phyloP scores from a whole-genome alignment of 2,113 vertebrate species.

The Dendropsophus ebraccatus region DNA sequence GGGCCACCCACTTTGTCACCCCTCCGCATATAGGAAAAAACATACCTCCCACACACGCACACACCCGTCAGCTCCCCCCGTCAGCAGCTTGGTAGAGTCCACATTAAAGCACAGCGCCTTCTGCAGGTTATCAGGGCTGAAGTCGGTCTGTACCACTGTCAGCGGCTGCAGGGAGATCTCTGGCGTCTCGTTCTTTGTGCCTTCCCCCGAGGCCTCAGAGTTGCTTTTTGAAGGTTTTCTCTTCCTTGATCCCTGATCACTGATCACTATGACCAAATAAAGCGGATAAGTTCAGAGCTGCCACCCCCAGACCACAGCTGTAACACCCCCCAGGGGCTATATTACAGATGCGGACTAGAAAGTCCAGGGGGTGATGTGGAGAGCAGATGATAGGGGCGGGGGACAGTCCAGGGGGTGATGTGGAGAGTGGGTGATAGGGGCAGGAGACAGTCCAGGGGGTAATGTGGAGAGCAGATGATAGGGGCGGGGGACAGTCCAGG shows the following conservation, averaged over 20 bases:
- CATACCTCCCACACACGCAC: conserved; percentile 90
- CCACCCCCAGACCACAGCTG: too few species aligned
- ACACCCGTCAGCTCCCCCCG: conserved; percentile 86
- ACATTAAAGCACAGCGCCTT: conserved; percentile 87
- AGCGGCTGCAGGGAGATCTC: conserved; percentile 76
- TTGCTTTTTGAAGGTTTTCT: conserved; percentile 55
- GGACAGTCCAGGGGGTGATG: too few species aligned
- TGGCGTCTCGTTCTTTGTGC: conserved; percentile 68
- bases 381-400: too few species aligned
- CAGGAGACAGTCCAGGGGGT: too few species aligned
- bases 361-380: too few species aligned
- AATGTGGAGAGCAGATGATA: too few species aligned
- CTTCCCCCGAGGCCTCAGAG: conserved; percentile 51
- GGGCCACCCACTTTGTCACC: too few species aligned
- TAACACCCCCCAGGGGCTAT: too few species aligned
- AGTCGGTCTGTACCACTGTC: conserved; percentile 82
- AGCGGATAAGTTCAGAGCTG: not conserved
- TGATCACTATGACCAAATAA: conserved; percentile 59
- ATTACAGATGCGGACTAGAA: too few species aligned
- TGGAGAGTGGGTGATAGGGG: too few species aligned
- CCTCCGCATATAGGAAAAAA: too few species aligned
- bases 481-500: not conserved
- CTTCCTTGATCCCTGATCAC: conserved; percentile 67
- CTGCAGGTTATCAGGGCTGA: conserved; percentile 86
- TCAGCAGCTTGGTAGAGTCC: conserved; percentile 81